Base-by-base conservation (phyloP, 2,113 vertebrate genomes). In the Pleuronectes platessa region DNA sequence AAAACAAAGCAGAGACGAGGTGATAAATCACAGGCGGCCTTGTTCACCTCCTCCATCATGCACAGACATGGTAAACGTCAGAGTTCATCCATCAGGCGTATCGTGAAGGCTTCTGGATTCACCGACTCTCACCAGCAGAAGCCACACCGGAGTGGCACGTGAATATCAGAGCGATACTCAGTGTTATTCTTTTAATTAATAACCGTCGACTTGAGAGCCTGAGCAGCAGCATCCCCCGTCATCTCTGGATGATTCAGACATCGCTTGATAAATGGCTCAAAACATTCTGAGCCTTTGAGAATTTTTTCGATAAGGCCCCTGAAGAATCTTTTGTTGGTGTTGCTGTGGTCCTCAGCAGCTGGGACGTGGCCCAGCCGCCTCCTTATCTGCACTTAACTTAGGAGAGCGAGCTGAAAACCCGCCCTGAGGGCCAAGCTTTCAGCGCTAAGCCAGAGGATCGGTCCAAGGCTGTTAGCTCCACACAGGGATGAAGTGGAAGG, bases 311-410 rank as follows among this genome's bases (percentile, higher is more conserved):
- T 82, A 79, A 88, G 67, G 54, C 54, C 68, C 82, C 64, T 49
- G 55, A 78, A 84, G 69, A 68, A 70, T 65, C 37, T 81, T 82
- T 89, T 82, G 75, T 80, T 80, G 53, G 81, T 81, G 72, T 80
- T 87, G 84, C 82, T 86, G 79, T 71, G 74, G 75, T 81, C 71
- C 85, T 79, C 56, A 80, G 75, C 18, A 61, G 82, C 74, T 85
- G 89, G 85, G 76, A 65, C 4, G 24, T 42, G 35, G 82, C 90
- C 90, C 88, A 88, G 87, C 24, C 6, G 72, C 20, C 75, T 82
- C 77, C 82, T 93, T 91, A 90, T 92, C 92, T 89, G 88, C 89
- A 88, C 86, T 91, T 90, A 80, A 77, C 45, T 6, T n/a, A 76
- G 63, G 47, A 76, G 70, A 63, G 64, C 20, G 53, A 79, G 71